Evolutionary conservation across 1,140 invertebrate species (phyloP), one percentile per base, ranked within the genome.

Genomic region (Drosophila novamexicana): DNA sequence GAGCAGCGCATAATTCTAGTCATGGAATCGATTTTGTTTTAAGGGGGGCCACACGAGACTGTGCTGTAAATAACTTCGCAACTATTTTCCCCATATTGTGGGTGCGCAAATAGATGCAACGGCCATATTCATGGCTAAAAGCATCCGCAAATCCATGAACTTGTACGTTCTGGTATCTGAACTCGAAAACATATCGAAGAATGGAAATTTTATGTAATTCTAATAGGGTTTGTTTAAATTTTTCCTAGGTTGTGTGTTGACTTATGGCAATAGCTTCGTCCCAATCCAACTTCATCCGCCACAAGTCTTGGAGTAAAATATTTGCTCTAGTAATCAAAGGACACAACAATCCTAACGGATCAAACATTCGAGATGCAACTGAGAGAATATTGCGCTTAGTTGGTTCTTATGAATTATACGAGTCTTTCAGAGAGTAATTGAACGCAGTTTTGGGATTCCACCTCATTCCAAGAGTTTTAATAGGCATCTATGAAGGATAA

Each of bases 241-340:
- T 52, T 2, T 36, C 5, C 49, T 32, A n/a, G 6, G 49, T 8
- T 7, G 49, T 52, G 32, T 52, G 49, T 34, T 36, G 22, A 52
- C 12, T 52, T 29, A 34, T 52, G 12, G 22, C 2, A 34, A 52
- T 52, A 6, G 49, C 12, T 10, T 36, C 49, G 34, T 52, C 29
- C 49, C 49, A 52, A 34, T 52, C 49, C 34, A 52, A 12, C 49
- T 52, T 52, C 2, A 52, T 8, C 42, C 44, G 10, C 10, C 32
- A 52, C 12, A 52, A 52, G 6, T 52, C 6, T 7, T 34, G 49
- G 12, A 32, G 7, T 12, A 29, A 5, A 5, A 29, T 29, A 5
- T 29, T 29, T 29, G 22, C 22, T 29, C 4, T 29, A 5, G 5
- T 29, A 29, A 29, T 29, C 22, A 29, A 29, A 5, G 44, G 14